A percentile compares a stretch with the other conserved stretches of the same genome.
Evolutionary conservation across 2,797 vertebrate genomes (phyloP).

Genomic region (Lemur catta): DNA sequence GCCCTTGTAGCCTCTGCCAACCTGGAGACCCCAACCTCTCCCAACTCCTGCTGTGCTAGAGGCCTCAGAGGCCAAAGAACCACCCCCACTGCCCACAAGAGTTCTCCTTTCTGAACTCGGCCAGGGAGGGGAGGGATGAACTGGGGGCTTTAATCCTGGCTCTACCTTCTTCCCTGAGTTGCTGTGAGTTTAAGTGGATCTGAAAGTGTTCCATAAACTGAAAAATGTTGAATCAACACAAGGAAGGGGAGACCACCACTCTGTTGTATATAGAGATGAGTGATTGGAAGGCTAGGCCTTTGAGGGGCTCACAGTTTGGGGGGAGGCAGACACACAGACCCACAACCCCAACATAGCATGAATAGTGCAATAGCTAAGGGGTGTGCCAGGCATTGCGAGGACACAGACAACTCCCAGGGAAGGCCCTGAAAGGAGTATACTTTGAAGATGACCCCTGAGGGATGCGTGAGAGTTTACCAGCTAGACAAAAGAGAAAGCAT

Average conservation of each 20-base stretch:
- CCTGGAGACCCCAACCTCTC: neutral
- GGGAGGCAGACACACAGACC: neutral
- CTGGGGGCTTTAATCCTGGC: neutral
- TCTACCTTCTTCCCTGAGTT: neutral
- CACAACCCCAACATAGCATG: neutral
- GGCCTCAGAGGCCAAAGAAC: neutral
- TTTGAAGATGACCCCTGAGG: neutral
- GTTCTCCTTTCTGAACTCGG: neutral
- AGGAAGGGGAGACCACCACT: neutral
- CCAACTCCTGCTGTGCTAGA: neutral
- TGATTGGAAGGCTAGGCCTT: neutral
- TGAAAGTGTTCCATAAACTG: slow-evolving; percentile 28
- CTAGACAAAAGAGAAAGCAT: neutral
- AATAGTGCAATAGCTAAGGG: neutral
- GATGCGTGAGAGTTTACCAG: neutral
- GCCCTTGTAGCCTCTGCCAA: neutral
- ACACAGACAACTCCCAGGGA: neutral
- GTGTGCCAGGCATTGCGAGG: neutral
- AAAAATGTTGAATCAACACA: neutral
- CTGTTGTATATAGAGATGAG: neutral
- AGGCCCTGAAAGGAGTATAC: neutral
- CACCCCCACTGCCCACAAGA: neutral
- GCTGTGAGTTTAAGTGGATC: neutral
- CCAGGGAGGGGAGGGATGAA: neutral
- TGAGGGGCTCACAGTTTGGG: neutral